These are phyloP conservation scores for Papilio polyxenes DNA, from an alignment of 1,140 invertebrate genomes.

Conservation along the genomic window DNA sequence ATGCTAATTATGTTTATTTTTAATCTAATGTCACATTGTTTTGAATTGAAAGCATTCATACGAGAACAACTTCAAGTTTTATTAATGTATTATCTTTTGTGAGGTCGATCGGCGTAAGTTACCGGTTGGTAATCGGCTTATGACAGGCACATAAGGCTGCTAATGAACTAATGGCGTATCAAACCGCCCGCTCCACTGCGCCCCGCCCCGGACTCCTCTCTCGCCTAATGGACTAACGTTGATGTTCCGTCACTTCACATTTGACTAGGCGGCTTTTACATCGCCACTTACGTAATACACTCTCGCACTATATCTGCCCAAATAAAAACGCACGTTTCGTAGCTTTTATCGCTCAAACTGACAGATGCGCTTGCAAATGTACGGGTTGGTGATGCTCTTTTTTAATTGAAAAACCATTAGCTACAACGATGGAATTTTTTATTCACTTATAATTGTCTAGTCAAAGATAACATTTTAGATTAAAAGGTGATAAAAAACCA, in stretches of 20 bases:
- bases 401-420: conserved; percentile 22
- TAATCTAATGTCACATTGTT: conserved; percentile 43
- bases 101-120: conserved; percentile 45
- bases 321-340: conserved; percentile 23
- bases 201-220: conserved; percentile 46
- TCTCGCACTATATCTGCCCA: conserved; percentile 28
- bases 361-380: conserved; percentile 36
- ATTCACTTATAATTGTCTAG: background rate
- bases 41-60: conserved; percentile 5
- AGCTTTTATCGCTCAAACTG: conserved; percentile 32
- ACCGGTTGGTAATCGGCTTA: conserved; percentile 68
- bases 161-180: conserved; percentile 79
- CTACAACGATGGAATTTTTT: conserved; percentile 3
- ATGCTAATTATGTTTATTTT: conserved; percentile 23
- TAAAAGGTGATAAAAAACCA: background rate
- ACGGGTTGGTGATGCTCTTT: background rate
- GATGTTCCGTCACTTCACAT: conserved; percentile 78
- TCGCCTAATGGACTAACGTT: conserved; percentile 73
- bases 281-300: conserved; percentile 55
- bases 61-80: conserved; percentile 16
- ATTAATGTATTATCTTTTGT: conserved; percentile 34
- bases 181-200: conserved; percentile 56
- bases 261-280: conserved; percentile 76
- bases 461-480: background rate
- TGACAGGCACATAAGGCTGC: conserved; percentile 66